These are phyloP conservation scores for Eubasilissa splendida DNA, from an alignment of 2,888 invertebrate species.

Conservation along the genomic window DNA sequence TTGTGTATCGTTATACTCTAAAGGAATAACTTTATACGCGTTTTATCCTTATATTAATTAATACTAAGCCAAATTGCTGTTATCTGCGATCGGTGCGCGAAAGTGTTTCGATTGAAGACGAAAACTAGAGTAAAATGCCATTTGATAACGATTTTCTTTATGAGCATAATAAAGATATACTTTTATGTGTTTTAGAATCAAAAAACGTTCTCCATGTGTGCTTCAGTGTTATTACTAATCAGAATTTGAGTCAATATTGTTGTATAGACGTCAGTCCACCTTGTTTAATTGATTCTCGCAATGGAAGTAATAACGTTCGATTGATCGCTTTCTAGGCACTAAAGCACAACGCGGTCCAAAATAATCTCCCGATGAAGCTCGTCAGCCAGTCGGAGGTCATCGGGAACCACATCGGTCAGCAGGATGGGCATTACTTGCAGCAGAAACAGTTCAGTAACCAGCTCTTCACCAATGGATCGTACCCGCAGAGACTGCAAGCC, in stretches of 20 bases:
- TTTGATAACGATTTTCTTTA: conserved; percentile 10
- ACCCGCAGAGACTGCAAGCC: conserved; percentile 63
- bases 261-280: conserved; percentile 5
- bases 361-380: conserved; percentile 73
- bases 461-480: conserved; percentile 67
- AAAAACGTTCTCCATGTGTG: neutral
- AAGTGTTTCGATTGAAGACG: neutral
- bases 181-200: conserved; percentile 7
- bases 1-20: too few species aligned
- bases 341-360: conserved; percentile 71
- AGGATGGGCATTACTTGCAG: conserved; percentile 72
- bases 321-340: conserved; percentile 64
- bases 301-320: neutral
- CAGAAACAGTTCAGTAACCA: conserved; percentile 73
- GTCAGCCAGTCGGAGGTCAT: conserved; percentile 70
- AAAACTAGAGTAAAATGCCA: neutral
- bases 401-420: conserved; percentile 67
- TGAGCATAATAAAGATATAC: neutral
- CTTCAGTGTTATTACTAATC: neutral
- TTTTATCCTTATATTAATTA: too few species aligned
- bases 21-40: too few species aligned
- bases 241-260: conserved; percentile 10
- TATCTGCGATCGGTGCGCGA: neutral
- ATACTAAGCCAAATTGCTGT: too few species aligned
- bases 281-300: neutral